Evolutionary conservation across 2,888 invertebrate species (phyloP), one percentile per base, ranked within the genome.

Genomic region (Micropterix aruncella): DNA sequence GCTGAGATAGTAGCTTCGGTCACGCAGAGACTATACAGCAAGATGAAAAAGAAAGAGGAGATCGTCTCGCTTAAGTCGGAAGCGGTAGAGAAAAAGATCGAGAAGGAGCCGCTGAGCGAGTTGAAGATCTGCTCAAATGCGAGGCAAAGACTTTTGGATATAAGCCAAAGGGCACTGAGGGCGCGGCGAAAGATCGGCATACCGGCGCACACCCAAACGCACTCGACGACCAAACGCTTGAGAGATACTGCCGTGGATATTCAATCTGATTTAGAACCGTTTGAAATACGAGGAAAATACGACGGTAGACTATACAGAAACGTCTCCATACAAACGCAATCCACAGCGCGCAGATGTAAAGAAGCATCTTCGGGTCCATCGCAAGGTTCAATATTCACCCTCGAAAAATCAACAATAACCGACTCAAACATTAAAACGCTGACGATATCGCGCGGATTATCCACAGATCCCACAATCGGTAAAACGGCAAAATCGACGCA

Each of bases 1-100:
- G 76, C 80, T 16, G 78, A 80, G 60, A 80, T 82, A 42, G 79
- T 83, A 2, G 80, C 81, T 2, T 80, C 80, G 0, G 83, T 83
- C 2, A 83, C 83, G 2, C 75, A 77, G 52, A 65, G 82, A 52
- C 60, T 83, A 12, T 83, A 81, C 55, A 70, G 75, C 1, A 78
- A 59, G 51, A 51, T 70, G 19, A 76, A 69, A 59, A 70, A 57
- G 63, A 76, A 63, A 65, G 73, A 65, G 62, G 73, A 63, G 64
- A 63, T 57, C 54, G 56, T 60, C 41, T 53, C 64, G 44, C 52
- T 68, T 37, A 58, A 67, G 60, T 58, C 70, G 53, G 61, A 73
- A 52, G 52, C 65, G 19, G 52, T 60, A 14, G 55, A 65, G 9
- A 70, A 69, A 37, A 70, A 57, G 49, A 69, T 65, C 56, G 59